Evolutionary conservation across 2,113 vertebrate species (phyloP), one percentile per base, ranked within the genome.

Genomic region (Lasiurus borealis): DNA sequence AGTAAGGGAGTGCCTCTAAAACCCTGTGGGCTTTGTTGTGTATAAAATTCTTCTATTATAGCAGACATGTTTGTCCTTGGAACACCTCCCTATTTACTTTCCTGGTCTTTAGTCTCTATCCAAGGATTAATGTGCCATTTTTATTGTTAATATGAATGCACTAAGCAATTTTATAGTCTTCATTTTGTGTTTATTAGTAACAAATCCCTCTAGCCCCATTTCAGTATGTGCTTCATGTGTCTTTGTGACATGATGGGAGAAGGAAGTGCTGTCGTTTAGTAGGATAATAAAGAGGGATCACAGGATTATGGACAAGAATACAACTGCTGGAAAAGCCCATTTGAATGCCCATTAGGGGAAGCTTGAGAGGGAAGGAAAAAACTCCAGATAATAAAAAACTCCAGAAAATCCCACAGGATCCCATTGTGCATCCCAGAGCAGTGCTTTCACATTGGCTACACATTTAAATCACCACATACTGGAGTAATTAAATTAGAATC

Each of bases 1-100:
- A 92, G 85, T 52, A 4, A 92, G 96, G 94, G 72, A 75, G 96
- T 69, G 72, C 12, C 96, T 77, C 76, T 25, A 2, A 48, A 5
- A 44, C 36, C 90, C 72, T 77, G 25, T 40, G 81, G 68, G 48
- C 86, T 87, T 77, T 78, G 46, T 77, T 80, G 7, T 50, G 59
- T 34, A 64, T 78, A 86, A 93, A 86, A 86, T 29, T 64, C 27
- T 81, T 31, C 80, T 52, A 75, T 88, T 75, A 81, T 0, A 62
- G 80, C 69, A 87, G 72, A 81, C 44, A 4, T 36, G 29, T 36
- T 83, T 59, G 91, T 31, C 34, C 40, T 71, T 10, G 13, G 83
- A 83, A 62, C 6, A 18, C 52, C 16, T 44, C 62, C 21, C 16
- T 68, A 21, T 52, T 89, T 66, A 57, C 8, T 87, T 71, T 72